These are phyloP conservation scores for Cranoglanis bouderius DNA, from an alignment of 2,113 vertebrate genomes.

Conservation along the genomic window DNA sequence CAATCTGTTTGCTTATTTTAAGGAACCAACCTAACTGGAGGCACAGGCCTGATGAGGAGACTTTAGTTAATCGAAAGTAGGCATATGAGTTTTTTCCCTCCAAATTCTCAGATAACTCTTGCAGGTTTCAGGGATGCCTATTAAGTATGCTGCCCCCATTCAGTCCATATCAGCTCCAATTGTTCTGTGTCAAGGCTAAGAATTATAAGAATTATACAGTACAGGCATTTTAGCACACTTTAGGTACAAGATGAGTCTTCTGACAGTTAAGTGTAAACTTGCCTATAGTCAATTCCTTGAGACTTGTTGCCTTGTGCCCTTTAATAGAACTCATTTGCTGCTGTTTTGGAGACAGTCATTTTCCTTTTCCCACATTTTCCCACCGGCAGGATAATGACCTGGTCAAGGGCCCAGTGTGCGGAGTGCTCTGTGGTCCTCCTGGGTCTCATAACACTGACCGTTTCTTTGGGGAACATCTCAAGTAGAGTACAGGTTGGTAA, in stretches of 20 bases:
- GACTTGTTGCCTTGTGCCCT: background rate
- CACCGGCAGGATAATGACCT: slow-evolving; percentile 70
- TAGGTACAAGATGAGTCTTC: background rate
- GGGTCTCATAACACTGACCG: slow-evolving; percentile 66
- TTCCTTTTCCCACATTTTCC: slow-evolving; percentile 30
- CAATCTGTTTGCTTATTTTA: slow-evolving; percentile 77
- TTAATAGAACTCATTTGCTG: slow-evolving; percentile 7
- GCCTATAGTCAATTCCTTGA: background rate
- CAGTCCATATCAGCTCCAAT: background rate
- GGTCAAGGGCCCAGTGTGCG: slow-evolving; percentile 64
- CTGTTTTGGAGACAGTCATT: slow-evolving; percentile 15
- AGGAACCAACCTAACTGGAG: slow-evolving; percentile 69
- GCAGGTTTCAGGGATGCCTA: background rate
- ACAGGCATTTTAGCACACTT: background rate
- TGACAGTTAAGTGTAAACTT: background rate
- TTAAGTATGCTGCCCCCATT: background rate
- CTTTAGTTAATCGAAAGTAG: slow-evolving; percentile 13
- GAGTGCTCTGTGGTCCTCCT: slow-evolving; percentile 69
- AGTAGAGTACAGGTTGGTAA: slow-evolving; percentile 68
- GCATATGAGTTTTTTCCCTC: background rate
- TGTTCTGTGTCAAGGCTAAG: background rate
- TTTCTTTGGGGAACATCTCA: slow-evolving; percentile 74
- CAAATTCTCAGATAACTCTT: background rate
- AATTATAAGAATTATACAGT: slow-evolving; percentile 18
- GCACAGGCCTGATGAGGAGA: slow-evolving; percentile 50